A percentile compares a stretch with the other conserved stretches of the same genome.
phyloP scores from a whole-genome alignment of 2,797 vertebrate genomes.

The Kryptopterus vitreolus region DNA sequence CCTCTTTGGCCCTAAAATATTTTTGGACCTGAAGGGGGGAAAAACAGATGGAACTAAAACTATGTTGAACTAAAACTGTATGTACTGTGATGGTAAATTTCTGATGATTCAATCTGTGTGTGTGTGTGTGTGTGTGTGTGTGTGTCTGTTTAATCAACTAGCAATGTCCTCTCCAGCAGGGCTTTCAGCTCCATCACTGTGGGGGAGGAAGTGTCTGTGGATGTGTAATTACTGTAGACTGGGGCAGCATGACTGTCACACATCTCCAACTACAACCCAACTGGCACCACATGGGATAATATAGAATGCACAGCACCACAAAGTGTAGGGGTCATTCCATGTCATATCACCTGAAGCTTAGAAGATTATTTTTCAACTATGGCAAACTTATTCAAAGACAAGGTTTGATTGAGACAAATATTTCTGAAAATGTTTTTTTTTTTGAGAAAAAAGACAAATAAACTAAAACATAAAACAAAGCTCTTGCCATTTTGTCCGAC shows the following conservation, averaged over 20 bases:
- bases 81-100: constrained; percentile 7
- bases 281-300: constrained; percentile 35
- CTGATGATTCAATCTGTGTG: constrained; percentile 26
- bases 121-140: not conserved
- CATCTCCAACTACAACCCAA: constrained; percentile 43
- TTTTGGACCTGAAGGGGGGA: too few species aligned
- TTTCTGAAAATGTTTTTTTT: not conserved
- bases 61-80: not conserved
- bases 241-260: constrained; percentile 47
- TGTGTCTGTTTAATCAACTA: constrained; percentile 50
- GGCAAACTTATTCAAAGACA: not conserved
- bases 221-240: constrained; percentile 57
- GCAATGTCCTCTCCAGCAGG: constrained; percentile 44
- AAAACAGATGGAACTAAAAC: not conserved
- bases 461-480: not conserved
- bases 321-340: constrained; percentile 13
- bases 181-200: constrained; percentile 52
- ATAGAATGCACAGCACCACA: constrained; percentile 32
- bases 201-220: constrained; percentile 53
- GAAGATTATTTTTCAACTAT: not conserved
- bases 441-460: not conserved
- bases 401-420: too few species aligned
- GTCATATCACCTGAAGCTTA: constrained; percentile 3
- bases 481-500: not conserved
- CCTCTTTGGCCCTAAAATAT: not conserved